A percentile compares a stretch with the other conserved stretches of the same genome.
These are phyloP conservation scores for Drosophila varians DNA, from an alignment of 1,140 invertebrate genomes.

Conservation along the genomic window DNA sequence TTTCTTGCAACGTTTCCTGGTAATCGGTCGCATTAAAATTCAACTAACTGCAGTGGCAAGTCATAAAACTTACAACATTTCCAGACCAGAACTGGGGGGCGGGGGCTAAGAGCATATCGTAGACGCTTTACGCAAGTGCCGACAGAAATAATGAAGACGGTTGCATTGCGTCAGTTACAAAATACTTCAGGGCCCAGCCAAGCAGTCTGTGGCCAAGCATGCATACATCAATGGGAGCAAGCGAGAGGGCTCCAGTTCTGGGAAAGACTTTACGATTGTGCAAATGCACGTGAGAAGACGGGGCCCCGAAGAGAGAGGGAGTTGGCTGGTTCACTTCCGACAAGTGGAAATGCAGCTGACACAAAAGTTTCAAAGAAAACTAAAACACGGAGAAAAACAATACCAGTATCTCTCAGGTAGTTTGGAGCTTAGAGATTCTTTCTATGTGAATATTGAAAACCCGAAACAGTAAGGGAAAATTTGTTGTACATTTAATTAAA, in stretches of 20 bases:
- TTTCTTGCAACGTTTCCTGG: constrained; percentile 52
- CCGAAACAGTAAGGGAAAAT: constrained; percentile 45
- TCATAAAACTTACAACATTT: constrained; percentile 71
- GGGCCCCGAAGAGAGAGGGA: constrained; percentile 1
- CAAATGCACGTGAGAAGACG: constrained; percentile 57
- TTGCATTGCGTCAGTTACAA: constrained; percentile 56
- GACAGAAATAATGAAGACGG: constrained; percentile 50
- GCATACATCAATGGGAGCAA: background rate
- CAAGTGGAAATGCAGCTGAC: constrained; percentile 70
- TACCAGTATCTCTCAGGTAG: no score
- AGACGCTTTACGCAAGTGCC: constrained; percentile 73
- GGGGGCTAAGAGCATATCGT: constrained; percentile 22
- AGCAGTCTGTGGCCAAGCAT: constrained; percentile 47
- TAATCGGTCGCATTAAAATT: constrained; percentile 71
- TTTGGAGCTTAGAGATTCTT: background rate
- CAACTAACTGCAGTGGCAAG: constrained; percentile 71
- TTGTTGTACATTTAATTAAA: constrained; percentile 81
- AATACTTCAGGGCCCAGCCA: constrained; percentile 11
- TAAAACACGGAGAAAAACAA: constrained; percentile 1
- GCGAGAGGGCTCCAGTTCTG: constrained; percentile 49
- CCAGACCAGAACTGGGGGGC: constrained; percentile 15
- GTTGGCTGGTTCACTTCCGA: constrained; percentile 55
- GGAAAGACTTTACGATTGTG: constrained; percentile 63
- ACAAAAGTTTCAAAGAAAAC: constrained; percentile 29
- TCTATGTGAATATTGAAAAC: constrained; percentile 19